These are phyloP conservation scores for Rhyacophila brunnea DNA, from an alignment of 1,140 invertebrate species.

Conservation along the genomic window DNA sequence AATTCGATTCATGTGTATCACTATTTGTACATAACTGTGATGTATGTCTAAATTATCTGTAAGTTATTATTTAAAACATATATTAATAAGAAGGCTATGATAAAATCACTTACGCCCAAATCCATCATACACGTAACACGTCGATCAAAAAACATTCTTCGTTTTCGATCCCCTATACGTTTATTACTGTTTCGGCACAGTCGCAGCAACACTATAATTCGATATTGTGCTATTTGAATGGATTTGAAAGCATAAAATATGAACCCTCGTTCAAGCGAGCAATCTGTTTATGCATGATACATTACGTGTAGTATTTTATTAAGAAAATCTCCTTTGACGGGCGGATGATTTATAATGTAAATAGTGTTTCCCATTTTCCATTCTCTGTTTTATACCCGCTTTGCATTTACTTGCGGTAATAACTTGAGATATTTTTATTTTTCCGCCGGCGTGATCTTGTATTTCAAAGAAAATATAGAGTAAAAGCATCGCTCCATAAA, in stretches of 20 bases:
- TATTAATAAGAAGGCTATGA: too few relatives aligned
- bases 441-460: slow-evolving; percentile 7
- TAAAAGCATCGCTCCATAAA: slow-evolving; percentile 9
- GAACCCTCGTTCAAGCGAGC: not conserved
- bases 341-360: slow-evolving; percentile 33
- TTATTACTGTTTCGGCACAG: slow-evolving; percentile 9
- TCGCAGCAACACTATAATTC: not conserved
- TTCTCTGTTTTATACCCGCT: not conserved
- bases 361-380: slow-evolving; percentile 28
- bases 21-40: too few relatives aligned
- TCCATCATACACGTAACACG: slow-evolving; percentile 8
- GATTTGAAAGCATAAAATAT: not conserved
- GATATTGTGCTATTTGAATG: not conserved
- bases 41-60: too few relatives aligned
- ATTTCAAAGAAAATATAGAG: slow-evolving; percentile 8
- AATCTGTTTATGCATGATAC: slow-evolving; percentile 16
- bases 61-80: too few relatives aligned
- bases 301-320: slow-evolving; percentile 27
- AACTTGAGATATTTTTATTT: slow-evolving; percentile 19
- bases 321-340: slow-evolving; percentile 30
- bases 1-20: too few relatives aligned
- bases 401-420: slow-evolving; percentile 21
- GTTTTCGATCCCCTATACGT: slow-evolving; percentile 4
- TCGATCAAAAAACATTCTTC: slow-evolving; percentile 8
- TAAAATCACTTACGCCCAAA: slow-evolving; percentile 2